phyloP scores from a whole-genome alignment of 2,797 vertebrate species.

The Tangara arthus region DNA sequence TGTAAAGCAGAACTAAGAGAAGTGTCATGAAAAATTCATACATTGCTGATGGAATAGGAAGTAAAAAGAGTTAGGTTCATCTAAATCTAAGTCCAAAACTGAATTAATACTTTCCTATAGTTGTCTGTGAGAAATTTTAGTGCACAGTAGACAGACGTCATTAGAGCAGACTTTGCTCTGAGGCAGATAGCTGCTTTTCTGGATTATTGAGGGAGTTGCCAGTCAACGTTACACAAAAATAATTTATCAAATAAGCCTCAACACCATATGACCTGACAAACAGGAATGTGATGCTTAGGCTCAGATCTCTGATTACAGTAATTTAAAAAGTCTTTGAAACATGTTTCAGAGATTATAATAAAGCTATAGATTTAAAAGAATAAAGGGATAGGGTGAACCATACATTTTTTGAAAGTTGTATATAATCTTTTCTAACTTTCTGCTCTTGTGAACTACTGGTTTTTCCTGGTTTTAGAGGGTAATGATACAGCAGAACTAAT shows the following conservation, averaged over 20 bases:
- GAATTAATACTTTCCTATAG: background rate
- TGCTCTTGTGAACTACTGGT: background rate
- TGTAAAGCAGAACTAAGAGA: background rate
- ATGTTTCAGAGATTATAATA: background rate
- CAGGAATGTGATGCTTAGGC: background rate
- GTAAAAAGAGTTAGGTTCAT: background rate
- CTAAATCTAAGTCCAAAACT: background rate
- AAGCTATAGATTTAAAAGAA: background rate
- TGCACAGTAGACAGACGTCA: background rate
- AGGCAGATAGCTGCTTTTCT: background rate
- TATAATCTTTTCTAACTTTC: background rate
- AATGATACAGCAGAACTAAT: background rate
- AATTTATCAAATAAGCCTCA: background rate
- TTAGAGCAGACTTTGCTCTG: background rate
- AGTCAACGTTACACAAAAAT: background rate
- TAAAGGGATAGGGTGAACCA: background rate
- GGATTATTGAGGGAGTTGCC: background rate
- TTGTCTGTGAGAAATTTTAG: background rate
- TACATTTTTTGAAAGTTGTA: background rate
- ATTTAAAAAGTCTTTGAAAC: background rate
- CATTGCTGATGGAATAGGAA: background rate
- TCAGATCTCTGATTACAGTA: background rate
- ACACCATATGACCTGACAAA: background rate
- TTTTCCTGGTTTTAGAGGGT: background rate
- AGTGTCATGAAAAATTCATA: background rate